These are phyloP conservation scores for Trachythela sp. DNA, from an alignment of 64 coral and sea anemone genomes.

Conservation along the genomic window DNA sequence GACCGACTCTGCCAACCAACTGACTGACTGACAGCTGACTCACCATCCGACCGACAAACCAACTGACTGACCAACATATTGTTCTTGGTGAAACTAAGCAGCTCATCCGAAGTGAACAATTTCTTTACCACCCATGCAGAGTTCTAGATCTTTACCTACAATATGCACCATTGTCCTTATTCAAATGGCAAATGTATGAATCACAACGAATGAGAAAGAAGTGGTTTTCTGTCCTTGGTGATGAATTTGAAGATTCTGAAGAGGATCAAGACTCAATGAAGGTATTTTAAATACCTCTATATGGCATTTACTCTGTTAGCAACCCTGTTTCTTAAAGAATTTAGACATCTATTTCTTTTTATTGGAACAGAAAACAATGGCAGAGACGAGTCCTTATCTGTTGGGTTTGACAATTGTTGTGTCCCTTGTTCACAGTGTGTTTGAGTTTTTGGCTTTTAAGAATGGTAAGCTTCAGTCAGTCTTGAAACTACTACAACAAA, in stretches of 20 bases:
- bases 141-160: conserved; percentile 72
- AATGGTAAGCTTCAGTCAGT: background rate
- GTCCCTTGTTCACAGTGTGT: background rate
- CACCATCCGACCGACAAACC: too few relatives aligned
- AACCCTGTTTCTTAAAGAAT: background rate
- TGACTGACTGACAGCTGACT: too few relatives aligned
- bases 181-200: conserved; percentile 99
- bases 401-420: background rate
- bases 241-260: conserved; percentile 73
- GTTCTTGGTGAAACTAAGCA: too few relatives aligned
- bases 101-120: too few relatives aligned
- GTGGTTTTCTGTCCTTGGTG: conserved; percentile 89
- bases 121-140: background rate
- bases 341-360: background rate
- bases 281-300: conserved; percentile 49
- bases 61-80: too few relatives aligned
- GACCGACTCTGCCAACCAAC: too few relatives aligned
- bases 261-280: conserved; percentile 97
- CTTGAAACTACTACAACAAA: background rate
- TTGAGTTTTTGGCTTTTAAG: conserved; percentile 13
- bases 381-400: background rate
- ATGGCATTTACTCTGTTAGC: too few relatives aligned
- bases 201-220: conserved; percentile 90
- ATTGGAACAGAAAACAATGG: conserved; percentile 10
- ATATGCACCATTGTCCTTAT: conserved; percentile 83